Evolutionary conservation across 2,888 invertebrate species (phyloP).

Genomic region (Plemyria rubiginata): DNA sequence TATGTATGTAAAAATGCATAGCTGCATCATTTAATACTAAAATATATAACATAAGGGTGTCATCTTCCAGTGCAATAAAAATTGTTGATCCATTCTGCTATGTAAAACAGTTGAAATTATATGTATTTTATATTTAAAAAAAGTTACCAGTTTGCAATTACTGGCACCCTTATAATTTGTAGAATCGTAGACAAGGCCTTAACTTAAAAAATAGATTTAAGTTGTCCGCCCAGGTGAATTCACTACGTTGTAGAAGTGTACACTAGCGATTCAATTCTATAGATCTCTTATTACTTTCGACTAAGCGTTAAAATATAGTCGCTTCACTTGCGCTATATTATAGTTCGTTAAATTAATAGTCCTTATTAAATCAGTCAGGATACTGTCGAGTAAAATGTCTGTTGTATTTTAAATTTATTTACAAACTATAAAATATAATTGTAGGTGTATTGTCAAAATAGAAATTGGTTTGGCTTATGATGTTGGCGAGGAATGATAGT

Average conservation of each 20-base stretch:
- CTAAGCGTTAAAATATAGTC: conserved; percentile 56
- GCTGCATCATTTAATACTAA: conserved; percentile 12
- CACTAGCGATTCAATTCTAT: conserved; percentile 65
- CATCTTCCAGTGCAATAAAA: background rate
- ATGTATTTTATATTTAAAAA: background rate
- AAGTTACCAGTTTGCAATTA: conserved; percentile 6
- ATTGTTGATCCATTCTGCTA: background rate
- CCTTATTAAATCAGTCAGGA: conserved; percentile 34
- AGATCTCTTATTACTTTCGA: conserved; percentile 62
- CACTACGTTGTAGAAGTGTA: conserved; percentile 52
- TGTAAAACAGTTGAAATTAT: background rate
- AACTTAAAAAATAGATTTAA: conserved; percentile 35
- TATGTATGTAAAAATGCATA: conserved; percentile 20
- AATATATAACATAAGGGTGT: conserved; percentile 8
- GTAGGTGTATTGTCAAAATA: conserved; percentile 30
- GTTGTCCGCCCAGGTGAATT: conserved; percentile 50
- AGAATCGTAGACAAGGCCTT: conserved; percentile 38
- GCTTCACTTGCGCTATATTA: conserved; percentile 56
- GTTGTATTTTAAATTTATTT: conserved; percentile 39
- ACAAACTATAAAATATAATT: conserved; percentile 28
- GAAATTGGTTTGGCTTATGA: conserved; percentile 30
- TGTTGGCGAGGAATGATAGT: conserved; percentile 31
- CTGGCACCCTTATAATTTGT: conserved; percentile 17
- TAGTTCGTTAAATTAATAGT: conserved; percentile 48
- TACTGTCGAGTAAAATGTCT: conserved; percentile 37